Evolutionary conservation across 2,113 vertebrate species (phyloP), one percentile per base, ranked within the genome.

Genomic region (Oryzias woworae): DNA sequence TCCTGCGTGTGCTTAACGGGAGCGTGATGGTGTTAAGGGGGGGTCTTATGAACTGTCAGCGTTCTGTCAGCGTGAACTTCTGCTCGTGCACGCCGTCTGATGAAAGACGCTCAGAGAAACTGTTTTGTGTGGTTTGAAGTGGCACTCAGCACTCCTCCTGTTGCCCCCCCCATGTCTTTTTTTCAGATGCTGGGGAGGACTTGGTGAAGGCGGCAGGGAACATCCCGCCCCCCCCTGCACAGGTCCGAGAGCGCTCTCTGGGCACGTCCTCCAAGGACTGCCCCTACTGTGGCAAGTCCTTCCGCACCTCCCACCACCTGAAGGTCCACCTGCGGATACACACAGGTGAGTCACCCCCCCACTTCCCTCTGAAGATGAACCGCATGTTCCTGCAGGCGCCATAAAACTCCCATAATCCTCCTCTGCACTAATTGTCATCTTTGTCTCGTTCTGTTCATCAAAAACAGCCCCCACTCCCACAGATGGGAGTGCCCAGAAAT

Each of bases 271-370:
- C 96, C 92, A 98, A 98, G 92, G 97, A 98, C 86, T 99, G 97
- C 74, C 95, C 96, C 14, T 99, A 98, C 87, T 99, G 97, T 72
- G 96, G 96, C 81, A 99, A 99, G 87, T 94, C 95, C 48, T 99
- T 99, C 94, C 94, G 97, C 87, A 99, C 97, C 46, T 99, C 97
- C 45, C 96, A 99, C 69, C 97, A 99, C 87, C 94, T 99, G 82
- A 99, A 99, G 85, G 97, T 99, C 78, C 97, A 99, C 89, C 94
- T 99, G 92, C 93, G 97, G 92, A 98, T 98, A 93, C 97, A 99
- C 79, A 99, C 97, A 95, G 97, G 97, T 99, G 89, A 94, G 95
- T 84, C 18, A 16, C 5, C 42, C 53, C 1, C n/a, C 2, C 23
- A 17, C 18, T 15, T 2, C 23, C 20, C 22, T 14, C 14, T 1